Evolutionary conservation across 2,113 vertebrate genomes (phyloP).

Genomic region (Ia io): DNA sequence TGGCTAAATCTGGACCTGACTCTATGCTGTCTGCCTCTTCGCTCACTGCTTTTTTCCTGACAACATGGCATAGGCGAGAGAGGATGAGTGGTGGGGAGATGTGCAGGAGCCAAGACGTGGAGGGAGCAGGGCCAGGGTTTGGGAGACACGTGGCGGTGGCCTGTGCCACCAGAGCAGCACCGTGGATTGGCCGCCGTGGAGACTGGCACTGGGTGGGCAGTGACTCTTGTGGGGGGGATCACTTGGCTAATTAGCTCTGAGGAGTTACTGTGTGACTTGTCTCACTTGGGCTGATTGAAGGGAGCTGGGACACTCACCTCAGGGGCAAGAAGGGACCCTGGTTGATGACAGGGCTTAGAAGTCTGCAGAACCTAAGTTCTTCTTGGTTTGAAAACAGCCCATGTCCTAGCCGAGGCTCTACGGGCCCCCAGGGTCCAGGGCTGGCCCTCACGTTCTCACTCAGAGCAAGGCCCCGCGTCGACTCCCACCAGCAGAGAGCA

Average conservation of each 20-base stretch:
- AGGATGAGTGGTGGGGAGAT: background rate
- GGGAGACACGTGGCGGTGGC: background rate
- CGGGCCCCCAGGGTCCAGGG: background rate
- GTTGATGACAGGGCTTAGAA: background rate
- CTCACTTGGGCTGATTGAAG: background rate
- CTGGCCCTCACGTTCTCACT: background rate
- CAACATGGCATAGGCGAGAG: background rate
- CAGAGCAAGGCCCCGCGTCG: background rate
- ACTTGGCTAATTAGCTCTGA: background rate
- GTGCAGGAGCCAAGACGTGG: background rate
- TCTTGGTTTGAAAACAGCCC: background rate
- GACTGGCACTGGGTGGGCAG: background rate
- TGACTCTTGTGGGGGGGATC: background rate
- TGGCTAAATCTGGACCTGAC: background rate
- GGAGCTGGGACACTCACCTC: background rate
- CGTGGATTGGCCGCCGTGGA: background rate
- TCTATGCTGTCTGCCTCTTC: background rate
- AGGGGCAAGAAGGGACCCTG: background rate
- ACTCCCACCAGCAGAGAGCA: background rate
- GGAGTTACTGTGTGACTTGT: background rate
- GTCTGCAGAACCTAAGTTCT: background rate
- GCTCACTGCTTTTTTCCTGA: background rate
- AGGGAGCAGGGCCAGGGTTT: background rate
- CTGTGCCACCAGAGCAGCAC: background rate
- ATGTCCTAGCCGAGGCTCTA: background rate